phyloP scores from a whole-genome alignment of 53 echinoderm and acorn worm species.

The Temnopleurus reevesii region DNA sequence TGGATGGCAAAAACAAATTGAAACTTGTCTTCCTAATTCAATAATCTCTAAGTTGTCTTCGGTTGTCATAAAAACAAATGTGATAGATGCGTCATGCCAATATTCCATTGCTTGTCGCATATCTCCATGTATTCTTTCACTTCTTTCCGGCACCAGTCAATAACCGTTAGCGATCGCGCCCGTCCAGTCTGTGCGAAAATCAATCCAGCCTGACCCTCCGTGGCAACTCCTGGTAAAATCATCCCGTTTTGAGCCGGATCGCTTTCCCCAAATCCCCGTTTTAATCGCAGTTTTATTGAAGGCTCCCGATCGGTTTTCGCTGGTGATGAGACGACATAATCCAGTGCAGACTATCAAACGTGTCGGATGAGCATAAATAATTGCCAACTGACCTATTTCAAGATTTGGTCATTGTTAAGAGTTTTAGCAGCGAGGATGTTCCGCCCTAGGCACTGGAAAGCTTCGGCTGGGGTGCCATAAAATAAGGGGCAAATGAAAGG shows the following conservation, averaged over 20 bases:
- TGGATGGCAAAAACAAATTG: conserved; percentile 23
- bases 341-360: conserved; percentile 52
- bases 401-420: conserved; percentile 48
- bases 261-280: conserved; percentile 53
- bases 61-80: conserved; percentile 56
- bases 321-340: conserved; percentile 56
- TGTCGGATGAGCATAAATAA: conserved; percentile 60
- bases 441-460: not conserved
- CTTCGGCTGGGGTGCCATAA: conserved; percentile 4
- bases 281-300: conserved; percentile 63
- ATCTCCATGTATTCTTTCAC: conserved; percentile 2
- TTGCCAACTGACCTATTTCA: conserved; percentile 59
- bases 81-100: conserved; percentile 27
- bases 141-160: conserved; percentile 38
- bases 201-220: conserved; percentile 57
- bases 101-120: conserved; percentile 38
- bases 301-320: conserved; percentile 53
- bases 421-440: not conserved
- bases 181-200: conserved; percentile 46
- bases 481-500: conserved; percentile 9
- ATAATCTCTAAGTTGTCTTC: conserved; percentile 39
- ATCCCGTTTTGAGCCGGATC: conserved; percentile 58
- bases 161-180: conserved; percentile 50
- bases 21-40: conserved; percentile 44
- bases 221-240: conserved; percentile 49